These are phyloP conservation scores for Microctonus aethiopoides DNA, from an alignment of 2,888 invertebrate species.

Conservation along the genomic window DNA sequence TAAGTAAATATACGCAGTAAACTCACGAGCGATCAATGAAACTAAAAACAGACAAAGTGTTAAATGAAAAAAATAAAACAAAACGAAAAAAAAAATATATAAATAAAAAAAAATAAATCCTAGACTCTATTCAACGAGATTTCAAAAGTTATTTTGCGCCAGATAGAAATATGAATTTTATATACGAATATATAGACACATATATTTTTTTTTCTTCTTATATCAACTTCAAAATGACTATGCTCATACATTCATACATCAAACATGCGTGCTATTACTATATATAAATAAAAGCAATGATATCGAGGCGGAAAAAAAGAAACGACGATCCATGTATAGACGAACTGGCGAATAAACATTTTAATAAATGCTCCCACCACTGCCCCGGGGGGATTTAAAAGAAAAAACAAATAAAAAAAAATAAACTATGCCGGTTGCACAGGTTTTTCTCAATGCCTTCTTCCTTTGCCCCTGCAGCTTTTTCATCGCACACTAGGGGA, in stretches of 20 bases:
- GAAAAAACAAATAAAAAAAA: slow-evolving; percentile 23
- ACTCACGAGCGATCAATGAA: background rate
- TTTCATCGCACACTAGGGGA: slow-evolving; percentile 21
- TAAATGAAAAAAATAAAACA: background rate
- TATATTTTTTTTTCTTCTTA: slow-evolving; percentile 6
- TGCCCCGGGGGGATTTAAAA: slow-evolving; percentile 27
- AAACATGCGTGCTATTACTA: background rate
- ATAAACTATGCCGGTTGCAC: slow-evolving; percentile 26
- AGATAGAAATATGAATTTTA: slow-evolving; percentile 16
- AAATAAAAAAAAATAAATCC: background rate
- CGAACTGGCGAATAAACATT: slow-evolving; percentile 50
- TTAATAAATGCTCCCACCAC: slow-evolving; percentile 48
- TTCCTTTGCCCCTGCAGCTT: slow-evolving; percentile 21
- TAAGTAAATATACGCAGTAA: background rate
- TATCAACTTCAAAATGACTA: background rate
- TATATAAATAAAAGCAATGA: background rate
- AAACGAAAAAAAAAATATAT: background rate
- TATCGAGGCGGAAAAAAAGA: slow-evolving; percentile 24
- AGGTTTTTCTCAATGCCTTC: slow-evolving; percentile 32
- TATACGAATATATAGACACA: too few species aligned
- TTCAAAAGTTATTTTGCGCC: background rate
- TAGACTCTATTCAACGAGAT: background rate
- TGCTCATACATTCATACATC: background rate
- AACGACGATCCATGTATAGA: slow-evolving; percentile 9
- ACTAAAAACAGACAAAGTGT: background rate